Evolutionary conservation across 2,113 vertebrate genomes (phyloP), one percentile per base, ranked within the genome.

Genomic region (Ammodytes marinus): DNA sequence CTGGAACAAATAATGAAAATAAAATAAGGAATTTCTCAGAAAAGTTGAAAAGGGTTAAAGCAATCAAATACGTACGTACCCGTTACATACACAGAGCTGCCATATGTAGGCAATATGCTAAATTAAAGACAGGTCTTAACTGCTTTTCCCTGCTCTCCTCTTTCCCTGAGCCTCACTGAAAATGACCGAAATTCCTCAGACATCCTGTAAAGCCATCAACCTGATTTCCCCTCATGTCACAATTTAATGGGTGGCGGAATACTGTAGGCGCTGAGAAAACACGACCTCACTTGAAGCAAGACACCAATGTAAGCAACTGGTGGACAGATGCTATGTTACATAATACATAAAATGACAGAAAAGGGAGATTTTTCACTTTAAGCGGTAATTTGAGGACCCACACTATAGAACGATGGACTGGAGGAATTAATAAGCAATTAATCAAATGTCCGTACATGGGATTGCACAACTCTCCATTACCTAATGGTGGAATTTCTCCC

Each of bases 181-280:
- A 77, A 58, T 43, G 78, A 78, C 79, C 77, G 19, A 86, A 86
- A 91, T 88, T 84, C 79, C 77, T 82, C 4, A 1, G 61, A 82
- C 89, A 91, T 84, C 75, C 78, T 88, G 80, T 77, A 87, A 90
- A 88, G 66, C 65, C 82, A 92, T 91, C 78, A 90, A 79, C 84
- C 75, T 79, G 79, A 83, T 77, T 88, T 87, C 75, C 77, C 49
- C 54, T 77, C 57, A 82, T 83, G 85, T 81, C 81, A 78, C 79
- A 75, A 64, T 69, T 79, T 74, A 85, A 80, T 60, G 75, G 70
- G 47, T 40, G 46, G 81, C 63, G 67, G 79, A 79, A 72, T 69
- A 86, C 45, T 86, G 66, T 17, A 65, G 65, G 69, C 63, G 37
- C 17, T 50, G 57, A 69, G 54, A 70, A 84, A 78, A 72, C 66